These are phyloP conservation scores for Brachionus calyciflorus DNA, from an alignment of 1,140 invertebrate genomes.

Conservation along the genomic window DNA sequence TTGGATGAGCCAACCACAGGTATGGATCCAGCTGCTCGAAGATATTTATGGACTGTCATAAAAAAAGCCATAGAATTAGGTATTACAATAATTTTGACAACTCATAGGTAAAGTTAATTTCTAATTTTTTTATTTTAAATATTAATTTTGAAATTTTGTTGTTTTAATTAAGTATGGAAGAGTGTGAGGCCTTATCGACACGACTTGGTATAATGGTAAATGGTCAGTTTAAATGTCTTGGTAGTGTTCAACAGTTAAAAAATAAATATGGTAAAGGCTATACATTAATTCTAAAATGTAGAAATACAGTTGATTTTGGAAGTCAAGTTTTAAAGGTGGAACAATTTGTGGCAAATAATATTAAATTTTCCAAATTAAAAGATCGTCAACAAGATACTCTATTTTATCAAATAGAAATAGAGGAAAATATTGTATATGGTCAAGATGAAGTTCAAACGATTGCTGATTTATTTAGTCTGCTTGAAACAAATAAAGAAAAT, in stretches of 20 bases:
- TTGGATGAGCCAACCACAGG: conserved; percentile 62
- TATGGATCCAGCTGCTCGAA: conserved; percentile 61
- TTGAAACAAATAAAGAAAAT: conserved; percentile 47
- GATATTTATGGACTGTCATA: conserved; percentile 60
- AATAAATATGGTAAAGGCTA: conserved; percentile 46
- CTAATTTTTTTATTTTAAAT: not conserved
- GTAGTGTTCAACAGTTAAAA: conserved; percentile 55
- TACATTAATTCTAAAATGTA: conserved; percentile 38
- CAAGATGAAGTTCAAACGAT: conserved; percentile 20
- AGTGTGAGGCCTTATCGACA: conserved; percentile 54
- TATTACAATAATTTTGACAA: conserved; percentile 46
- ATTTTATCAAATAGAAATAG: conserved; percentile 44
- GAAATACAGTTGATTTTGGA: not conserved
- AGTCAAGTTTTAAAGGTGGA: not conserved
- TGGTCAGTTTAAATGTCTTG: conserved; percentile 53
- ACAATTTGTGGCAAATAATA: conserved; percentile 4
- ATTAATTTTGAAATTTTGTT: not conserved
- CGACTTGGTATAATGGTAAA: conserved; percentile 55
- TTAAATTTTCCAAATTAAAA: conserved; percentile 25
- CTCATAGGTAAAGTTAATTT: conserved; percentile 34
- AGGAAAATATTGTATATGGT: conserved; percentile 38
- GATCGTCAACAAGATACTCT: conserved; percentile 41
- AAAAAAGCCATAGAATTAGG: conserved; percentile 39
- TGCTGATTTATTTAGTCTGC: conserved; percentile 13
- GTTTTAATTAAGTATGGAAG: conserved; percentile 53